Evolutionary conservation across 2,797 vertebrate genomes (phyloP).

Genomic region (Enteromius thamalakanensis): DNA sequence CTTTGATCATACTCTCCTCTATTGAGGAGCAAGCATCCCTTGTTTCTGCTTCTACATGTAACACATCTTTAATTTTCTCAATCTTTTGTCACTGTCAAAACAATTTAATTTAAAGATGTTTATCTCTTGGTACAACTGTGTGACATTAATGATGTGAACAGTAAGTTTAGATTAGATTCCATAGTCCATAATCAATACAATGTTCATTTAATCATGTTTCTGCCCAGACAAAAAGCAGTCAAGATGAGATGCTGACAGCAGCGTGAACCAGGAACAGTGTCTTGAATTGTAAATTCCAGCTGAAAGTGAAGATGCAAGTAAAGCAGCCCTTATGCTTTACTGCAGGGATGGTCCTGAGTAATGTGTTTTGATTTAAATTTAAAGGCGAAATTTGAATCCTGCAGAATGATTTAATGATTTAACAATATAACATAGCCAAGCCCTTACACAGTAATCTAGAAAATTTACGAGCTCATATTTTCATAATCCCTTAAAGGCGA

Average conservation of each 20-base stretch:
- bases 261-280: not conserved
- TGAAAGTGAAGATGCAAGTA: not conserved
- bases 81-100: not conserved
- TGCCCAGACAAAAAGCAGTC: not conserved
- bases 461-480: not conserved
- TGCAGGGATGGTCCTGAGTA: not conserved
- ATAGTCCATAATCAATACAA: not conserved
- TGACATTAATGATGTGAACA: not conserved
- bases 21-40: not conserved
- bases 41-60: constrained; percentile 6
- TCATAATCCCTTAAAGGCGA: constrained; percentile 2
- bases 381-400: not conserved
- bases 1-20: constrained; percentile 7
- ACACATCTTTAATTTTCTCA: not conserved
- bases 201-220: not conserved
- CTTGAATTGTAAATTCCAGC: not conserved
- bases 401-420: not conserved
- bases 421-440: not conserved
- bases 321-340: not conserved
- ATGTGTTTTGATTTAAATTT: not conserved
- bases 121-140: constrained; percentile 1
- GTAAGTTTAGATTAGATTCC: not conserved
- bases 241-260: not conserved
- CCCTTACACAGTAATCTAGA: constrained; percentile 6
- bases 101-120: not conserved